phyloP scores from a whole-genome alignment of 1,140 invertebrate species.

The Rhagoletis zephyria region DNA sequence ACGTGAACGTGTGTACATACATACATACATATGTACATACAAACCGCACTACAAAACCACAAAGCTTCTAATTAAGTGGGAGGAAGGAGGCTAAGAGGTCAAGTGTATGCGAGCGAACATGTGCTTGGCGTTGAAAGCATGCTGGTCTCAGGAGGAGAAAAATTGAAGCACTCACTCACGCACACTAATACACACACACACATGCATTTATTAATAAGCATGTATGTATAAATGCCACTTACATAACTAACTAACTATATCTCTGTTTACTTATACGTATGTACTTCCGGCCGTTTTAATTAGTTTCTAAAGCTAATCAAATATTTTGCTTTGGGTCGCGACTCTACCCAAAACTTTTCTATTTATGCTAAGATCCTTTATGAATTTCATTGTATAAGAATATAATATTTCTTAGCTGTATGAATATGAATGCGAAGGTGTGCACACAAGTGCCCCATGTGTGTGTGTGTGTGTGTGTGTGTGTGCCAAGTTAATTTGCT shows the following conservation, averaged over 20 bases:
- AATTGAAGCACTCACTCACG: not conserved
- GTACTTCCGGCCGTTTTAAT: conserved; percentile 45
- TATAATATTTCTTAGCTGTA: conserved; percentile 13
- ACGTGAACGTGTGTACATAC: not conserved
- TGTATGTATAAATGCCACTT: not conserved
- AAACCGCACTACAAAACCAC: conserved; percentile 38
- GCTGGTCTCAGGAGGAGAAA: not conserved
- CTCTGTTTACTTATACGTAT: not conserved
- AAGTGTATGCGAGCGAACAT: conserved; percentile 21
- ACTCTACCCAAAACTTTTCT: not conserved
- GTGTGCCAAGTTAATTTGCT: conserved; percentile 3
- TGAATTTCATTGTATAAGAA: conserved; percentile 39
- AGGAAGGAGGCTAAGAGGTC: not conserved
- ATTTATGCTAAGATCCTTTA: not conserved
- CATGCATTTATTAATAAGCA: not conserved
- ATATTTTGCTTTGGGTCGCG: conserved; percentile 36
- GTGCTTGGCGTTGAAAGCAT: not conserved
- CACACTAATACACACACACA: not conserved
- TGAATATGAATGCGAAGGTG: not conserved
- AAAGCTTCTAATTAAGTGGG: conserved; percentile 37
- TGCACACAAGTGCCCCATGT: not conserved
- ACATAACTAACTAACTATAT: not conserved
- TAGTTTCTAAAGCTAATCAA: conserved; percentile 52
- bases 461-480: not conserved
- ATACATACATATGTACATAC: not conserved